Evolutionary conservation across 2,888 invertebrate species (phyloP), one percentile per base, ranked within the genome.

Genomic region (Oscheius myriophilus): DNA sequence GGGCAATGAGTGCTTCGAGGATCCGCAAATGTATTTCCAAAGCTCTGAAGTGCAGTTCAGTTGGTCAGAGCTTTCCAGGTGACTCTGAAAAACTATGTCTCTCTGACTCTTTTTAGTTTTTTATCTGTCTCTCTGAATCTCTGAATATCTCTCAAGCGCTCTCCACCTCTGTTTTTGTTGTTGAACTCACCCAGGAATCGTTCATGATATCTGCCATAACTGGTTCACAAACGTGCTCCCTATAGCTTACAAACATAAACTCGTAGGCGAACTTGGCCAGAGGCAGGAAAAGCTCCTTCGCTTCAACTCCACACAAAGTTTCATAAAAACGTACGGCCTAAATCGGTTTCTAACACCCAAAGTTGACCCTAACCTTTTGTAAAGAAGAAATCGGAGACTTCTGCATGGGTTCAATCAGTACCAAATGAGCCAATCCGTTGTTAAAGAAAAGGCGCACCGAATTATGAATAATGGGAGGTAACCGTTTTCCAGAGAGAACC

Each of bases 201-300:
- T 61, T 61, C 61, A 61, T 61, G 18, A 61, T 39, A 49, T 61
- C 61, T 1, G 49, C 61, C 61, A 61, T 61, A 4, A 61, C 11
- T 1, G 61, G 61, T 39, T 61, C 61, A 26, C 49, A 61, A 21
- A 61, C 18, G 21, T 61, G 25, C 33, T 61, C 49, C 25, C 61
- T 46, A 18, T 16, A 16, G 39, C 61, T 61, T n/a, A 46, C 26
- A 25, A 61, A 46, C 49, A 61, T 46, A 11, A 33, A 46, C n/a
- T 61, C 61, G 26, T 25, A 61, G 1, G 49, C n/a, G 23, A 26
- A 61, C 26, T 26, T 46, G 0, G 46, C 23, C 6, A 46, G n/a
- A 33, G 33, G 33, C 12, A 61, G 49, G 14, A 21, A 16, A 4
- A 33, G n/a, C n/a, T 46, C 46, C 49, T 49, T 25, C 2, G 61